Base-by-base conservation (phyloP, 2,797 vertebrate genomes). In the Natrix natrix region DNA sequence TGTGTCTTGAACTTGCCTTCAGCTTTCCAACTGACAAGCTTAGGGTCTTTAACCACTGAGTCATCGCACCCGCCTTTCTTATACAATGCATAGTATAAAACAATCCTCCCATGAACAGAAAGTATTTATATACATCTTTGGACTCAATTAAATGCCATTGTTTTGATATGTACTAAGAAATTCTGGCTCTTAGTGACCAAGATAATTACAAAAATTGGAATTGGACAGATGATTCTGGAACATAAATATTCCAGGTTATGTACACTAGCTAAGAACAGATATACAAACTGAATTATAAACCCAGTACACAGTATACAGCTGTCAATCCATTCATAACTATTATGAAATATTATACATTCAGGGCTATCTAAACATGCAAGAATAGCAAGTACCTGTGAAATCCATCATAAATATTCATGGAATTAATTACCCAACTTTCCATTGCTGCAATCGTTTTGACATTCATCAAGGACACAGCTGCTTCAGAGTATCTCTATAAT, bases 381-480 rank as follows among this genome's bases (percentile, higher is more conserved):
- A 56, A 26, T 3, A 91, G 93, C 92, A 88, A 83, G 1, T 94
- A 95, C 92, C 94, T 95, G 94, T 92, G 95, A 95, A 97, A 97
- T 87, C 96, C 93, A 95, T 96, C 97, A 97, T 98, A 96, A 98
- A 95, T 96, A 97, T 97, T 97, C 94, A 97, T 95, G 92, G 92
- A 95, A 96, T 95, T 97, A 97, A 98, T 97, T 97, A 96, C 95
- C 94, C 94, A 97, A 97, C 97, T 96, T 98, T 97, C 94, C 94
- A 96, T 93, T 92, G 93, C 89, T 83, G 94, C 60, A 92, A 91
- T 87, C 95, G 93, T 88, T 95, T 95, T 95, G 93, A 92, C 92
- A 74, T 95, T 97, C 96, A 97, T 96, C 97, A 97, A 97, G 97
- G 97, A 95, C 97, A 97, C 28, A 93, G 96, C 95, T 96, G 94